Base-by-base conservation (phyloP, 2,113 vertebrate species). In the Pachypanchax playfairii region DNA sequence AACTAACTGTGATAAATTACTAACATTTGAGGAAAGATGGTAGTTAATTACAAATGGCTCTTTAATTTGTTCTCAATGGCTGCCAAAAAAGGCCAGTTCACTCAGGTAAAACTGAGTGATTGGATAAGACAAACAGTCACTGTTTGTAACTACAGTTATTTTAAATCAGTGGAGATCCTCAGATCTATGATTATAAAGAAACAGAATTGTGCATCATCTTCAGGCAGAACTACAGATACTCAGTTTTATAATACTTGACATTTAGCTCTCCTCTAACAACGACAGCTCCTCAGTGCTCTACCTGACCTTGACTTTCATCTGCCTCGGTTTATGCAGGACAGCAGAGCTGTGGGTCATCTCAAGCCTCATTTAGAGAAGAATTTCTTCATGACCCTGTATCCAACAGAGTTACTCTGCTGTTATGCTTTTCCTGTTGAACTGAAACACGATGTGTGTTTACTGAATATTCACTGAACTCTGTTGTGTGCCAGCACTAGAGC, bases 221-320 rank as follows among this genome's bases (percentile, higher is more conserved):
- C 50, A 39, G 33, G 3, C 20, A 42, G 17, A 43, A 25, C 17
- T 14, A 28, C 5, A 42, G 28, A 28, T 6, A 59, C 24, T 53
- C 35, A 54, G 55, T 63, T 31, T 43, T 60, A 54, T 50, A 22
- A 22, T n/a, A 41, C 41, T 50, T 68, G 47, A 1, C 63, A 75
- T 62, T 69, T 38, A 65, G 53, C 59, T 53, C n/a, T 52, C 14
- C 43, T 29, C 49, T 50, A 61, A 70, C 0, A 4, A 46, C 57
- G 70, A 60, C 29, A 64, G 41, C 62, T 36, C 47, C 60, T 65
- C 33, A 2, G 46, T 5, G 46, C 47, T 47, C 62, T 67, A 35
- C 58, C 70, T 48, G 63, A 63, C 74, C 79, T 78, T 56, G 62
- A 29, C 63, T 47, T 33, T 36, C 12, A 5, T 35, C 33, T n/a